These are phyloP conservation scores for Diaprepes abbreviatus DNA, from an alignment of 2,888 invertebrate genomes.

Conservation along the genomic window DNA sequence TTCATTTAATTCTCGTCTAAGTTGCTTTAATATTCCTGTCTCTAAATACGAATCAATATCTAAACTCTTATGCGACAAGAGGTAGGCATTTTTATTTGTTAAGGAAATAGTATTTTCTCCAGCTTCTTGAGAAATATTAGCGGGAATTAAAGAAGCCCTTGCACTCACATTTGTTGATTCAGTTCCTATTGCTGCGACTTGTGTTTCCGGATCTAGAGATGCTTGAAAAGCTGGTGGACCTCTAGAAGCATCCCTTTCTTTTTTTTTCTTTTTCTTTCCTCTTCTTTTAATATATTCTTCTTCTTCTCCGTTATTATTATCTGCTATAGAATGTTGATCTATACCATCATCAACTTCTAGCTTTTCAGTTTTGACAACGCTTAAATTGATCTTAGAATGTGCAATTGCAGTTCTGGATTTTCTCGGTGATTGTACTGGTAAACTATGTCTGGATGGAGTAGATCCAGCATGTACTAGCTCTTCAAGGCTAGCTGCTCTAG, in stretches of 20 bases:
- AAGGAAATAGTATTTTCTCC: slow-evolving; percentile 57
- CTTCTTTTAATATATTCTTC: slow-evolving; percentile 74
- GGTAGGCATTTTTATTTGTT: slow-evolving; percentile 20
- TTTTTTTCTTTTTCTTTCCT: slow-evolving; percentile 70
- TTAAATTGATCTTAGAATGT: slow-evolving; percentile 27
- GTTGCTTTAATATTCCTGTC: slow-evolving; percentile 74
- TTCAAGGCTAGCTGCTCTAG: slow-evolving; percentile 56
- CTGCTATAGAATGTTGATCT: slow-evolving; percentile 52
- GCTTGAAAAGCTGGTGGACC: slow-evolving; percentile 63
- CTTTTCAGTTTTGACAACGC: slow-evolving; percentile 32
- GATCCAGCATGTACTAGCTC: slow-evolving; percentile 45
- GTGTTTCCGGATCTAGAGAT: slow-evolving; percentile 78
- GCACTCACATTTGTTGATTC: slow-evolving; percentile 80
- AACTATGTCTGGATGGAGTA: slow-evolving; percentile 22
- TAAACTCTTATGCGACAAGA: slow-evolving; percentile 47
- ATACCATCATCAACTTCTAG: slow-evolving; percentile 54
- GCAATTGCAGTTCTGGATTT: slow-evolving; percentile 36
- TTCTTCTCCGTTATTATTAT: slow-evolving; percentile 72
- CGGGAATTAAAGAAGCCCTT: slow-evolving; percentile 74
- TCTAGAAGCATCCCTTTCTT: slow-evolving; percentile 62
- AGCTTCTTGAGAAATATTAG: slow-evolving; percentile 46
- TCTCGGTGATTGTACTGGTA: slow-evolving; percentile 42
- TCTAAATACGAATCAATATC: slow-evolving; percentile 70
- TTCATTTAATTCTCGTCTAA: slow-evolving; percentile 77
- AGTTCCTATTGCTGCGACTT: slow-evolving; percentile 62